Evolutionary conservation across 2,797 vertebrate species (phyloP).

Genomic region (Hyperoplus lanceolatus): DNA sequence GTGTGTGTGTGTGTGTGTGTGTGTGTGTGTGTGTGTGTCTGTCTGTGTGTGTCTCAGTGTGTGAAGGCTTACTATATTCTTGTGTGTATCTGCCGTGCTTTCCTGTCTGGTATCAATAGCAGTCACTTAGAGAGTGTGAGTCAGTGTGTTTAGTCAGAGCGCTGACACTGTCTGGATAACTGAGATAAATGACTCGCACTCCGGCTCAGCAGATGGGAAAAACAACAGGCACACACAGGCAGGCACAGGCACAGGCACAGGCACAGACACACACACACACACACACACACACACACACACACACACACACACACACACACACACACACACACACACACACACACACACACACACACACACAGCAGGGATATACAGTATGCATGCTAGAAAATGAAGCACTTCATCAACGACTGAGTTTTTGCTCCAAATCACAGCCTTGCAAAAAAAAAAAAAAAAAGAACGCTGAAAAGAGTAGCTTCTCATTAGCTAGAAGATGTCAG

Average conservation of each 20-base stretch:
- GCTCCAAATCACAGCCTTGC: slow-evolving; percentile 47
- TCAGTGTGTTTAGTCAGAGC: slow-evolving; percentile 83
- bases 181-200: slow-evolving; percentile 82
- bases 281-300: slow-evolving; percentile 13
- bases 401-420: slow-evolving; percentile 38
- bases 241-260: slow-evolving; percentile 17
- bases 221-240: slow-evolving; percentile 54
- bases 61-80: slow-evolving; percentile 38
- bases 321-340: slow-evolving; percentile 15
- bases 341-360: slow-evolving; percentile 17
- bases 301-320: slow-evolving; percentile 20
- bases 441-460: slow-evolving; percentile 19
- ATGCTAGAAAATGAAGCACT: slow-evolving; percentile 31
- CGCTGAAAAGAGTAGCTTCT: slow-evolving; percentile 55
- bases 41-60: slow-evolving; percentile 2
- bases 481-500: slow-evolving; percentile 54
- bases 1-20: slow-evolving; percentile 15
- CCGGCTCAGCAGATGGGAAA: slow-evolving; percentile 74
- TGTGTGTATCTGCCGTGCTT: slow-evolving; percentile 46
- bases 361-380: slow-evolving; percentile 20
- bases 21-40: slow-evolving; percentile 28
- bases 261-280: slow-evolving; percentile 19
- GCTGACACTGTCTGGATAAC: slow-evolving; percentile 83
- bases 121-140: slow-evolving; percentile 75
- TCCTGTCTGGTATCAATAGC: slow-evolving; percentile 69